A percentile compares a stretch with the other conserved stretches of the same genome.
phyloP scores from a whole-genome alignment of 2,113 vertebrate genomes.

The Mormoops blainvillei region DNA sequence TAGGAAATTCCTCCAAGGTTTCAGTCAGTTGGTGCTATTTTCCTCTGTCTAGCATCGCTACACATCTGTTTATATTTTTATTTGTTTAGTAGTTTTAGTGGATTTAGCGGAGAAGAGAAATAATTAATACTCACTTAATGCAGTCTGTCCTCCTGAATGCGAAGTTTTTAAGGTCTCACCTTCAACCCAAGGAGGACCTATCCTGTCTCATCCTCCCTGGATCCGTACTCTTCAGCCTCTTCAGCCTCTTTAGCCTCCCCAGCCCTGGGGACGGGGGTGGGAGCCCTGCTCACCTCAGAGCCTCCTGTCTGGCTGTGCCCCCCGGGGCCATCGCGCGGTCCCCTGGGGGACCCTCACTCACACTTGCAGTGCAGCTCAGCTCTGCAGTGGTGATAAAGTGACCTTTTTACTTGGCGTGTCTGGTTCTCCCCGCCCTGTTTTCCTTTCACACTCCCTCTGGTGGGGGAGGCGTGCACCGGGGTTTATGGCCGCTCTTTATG shows the following conservation, averaged over 20 bases:
- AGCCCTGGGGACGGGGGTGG: background rate
- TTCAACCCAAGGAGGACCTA: background rate
- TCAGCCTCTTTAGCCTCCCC: no score
- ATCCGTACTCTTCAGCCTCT: rapidly evolving
- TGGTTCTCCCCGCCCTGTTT: background rate
- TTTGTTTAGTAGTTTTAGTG: background rate
- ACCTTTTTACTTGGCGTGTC: background rate
- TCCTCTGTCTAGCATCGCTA: background rate
- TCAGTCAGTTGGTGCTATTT: background rate
- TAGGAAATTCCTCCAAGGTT: background rate
- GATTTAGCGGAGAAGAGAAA: background rate
- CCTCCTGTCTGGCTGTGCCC: rapidly evolving
- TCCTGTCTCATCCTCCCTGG: rapidly evolving
- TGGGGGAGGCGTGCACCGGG: background rate
- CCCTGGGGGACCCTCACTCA: background rate
- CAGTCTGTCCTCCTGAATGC: background rate
- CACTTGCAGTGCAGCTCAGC: background rate
- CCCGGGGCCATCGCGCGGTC: background rate
- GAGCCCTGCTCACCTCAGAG: background rate
- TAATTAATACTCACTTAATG: background rate
- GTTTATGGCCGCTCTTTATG: constrained; percentile 56
- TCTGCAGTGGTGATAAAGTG: background rate
- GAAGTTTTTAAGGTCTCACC: rapidly evolving
- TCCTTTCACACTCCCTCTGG: constrained; percentile 11
- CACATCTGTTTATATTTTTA: rapidly evolving